Evolutionary conservation across 2,888 invertebrate species (phyloP).

Genomic region (Molanna angustata): DNA sequence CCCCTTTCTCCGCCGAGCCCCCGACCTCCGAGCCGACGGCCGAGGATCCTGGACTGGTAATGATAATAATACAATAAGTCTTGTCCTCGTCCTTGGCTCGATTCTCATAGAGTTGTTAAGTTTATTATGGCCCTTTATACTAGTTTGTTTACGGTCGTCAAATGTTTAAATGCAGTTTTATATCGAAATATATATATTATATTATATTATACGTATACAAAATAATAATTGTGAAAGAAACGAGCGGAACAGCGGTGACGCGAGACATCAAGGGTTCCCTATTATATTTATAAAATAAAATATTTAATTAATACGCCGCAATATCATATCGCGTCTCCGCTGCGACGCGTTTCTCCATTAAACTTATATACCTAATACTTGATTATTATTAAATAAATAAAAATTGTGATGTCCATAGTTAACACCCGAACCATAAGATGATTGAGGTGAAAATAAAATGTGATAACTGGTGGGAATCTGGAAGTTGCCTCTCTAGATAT

Average conservation of each 20-base stretch:
- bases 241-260: no score
- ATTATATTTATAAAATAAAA: no score
- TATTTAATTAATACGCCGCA: no score
- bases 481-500: slow-evolving; percentile 1
- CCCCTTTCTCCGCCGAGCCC: slow-evolving; percentile 1
- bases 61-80: no score
- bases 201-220: background rate
- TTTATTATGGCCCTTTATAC: slow-evolving; percentile 11
- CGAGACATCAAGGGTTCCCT: no score
- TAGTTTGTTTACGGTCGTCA: slow-evolving; percentile 13
- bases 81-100: no score
- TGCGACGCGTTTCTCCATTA: no score
- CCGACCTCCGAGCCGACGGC: background rate
- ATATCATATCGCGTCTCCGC: no score
- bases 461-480: background rate
- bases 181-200: background rate
- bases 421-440: background rate
- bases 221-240: background rate
- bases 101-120: slow-evolving; percentile 3
- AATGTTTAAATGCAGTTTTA: background rate
- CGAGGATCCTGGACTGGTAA: background rate
- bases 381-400: background rate
- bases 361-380: no score
- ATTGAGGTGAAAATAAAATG: background rate
- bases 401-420: background rate